Conservation (phyloP, 2,888 invertebrate species). For the Scaptomyza reducta region DNA sequence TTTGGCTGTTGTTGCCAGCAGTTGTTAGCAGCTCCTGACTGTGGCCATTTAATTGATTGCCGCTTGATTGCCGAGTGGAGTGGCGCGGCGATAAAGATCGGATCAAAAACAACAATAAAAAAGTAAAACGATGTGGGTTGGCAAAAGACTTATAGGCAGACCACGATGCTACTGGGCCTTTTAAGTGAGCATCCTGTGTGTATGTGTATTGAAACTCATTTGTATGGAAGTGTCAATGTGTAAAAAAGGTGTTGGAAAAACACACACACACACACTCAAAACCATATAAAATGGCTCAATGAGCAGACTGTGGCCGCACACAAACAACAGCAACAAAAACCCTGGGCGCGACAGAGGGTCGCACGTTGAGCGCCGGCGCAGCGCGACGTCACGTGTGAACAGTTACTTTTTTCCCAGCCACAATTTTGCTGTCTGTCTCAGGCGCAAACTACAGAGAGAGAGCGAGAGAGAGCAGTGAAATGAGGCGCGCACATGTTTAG, state of each 20-base stretch:
- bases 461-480: slow-evolving; percentile 37
- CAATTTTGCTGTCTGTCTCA: background rate
- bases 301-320: slow-evolving; percentile 35
- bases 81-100: slow-evolving; percentile 52
- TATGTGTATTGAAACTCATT: slow-evolving; percentile 19
- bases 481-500: slow-evolving; percentile 76
- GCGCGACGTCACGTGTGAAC: slow-evolving; percentile 69
- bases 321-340: slow-evolving; percentile 14
- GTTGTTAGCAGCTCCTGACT: slow-evolving; percentile 2
- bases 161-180: slow-evolving; percentile 13
- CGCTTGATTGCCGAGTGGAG: slow-evolving; percentile 68
- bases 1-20: slow-evolving; percentile 31
- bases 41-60: slow-evolving; percentile 65
- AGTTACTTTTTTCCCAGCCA: slow-evolving; percentile 59
- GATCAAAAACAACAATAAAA: background rate
- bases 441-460: background rate
- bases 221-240: slow-evolving; percentile 74
- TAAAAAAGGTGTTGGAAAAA: slow-evolving; percentile 73
- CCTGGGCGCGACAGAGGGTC: slow-evolving; percentile 19
- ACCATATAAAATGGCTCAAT: slow-evolving; percentile 44
- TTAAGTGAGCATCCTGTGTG: slow-evolving; percentile 37
- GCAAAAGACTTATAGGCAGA: background rate
- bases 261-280: slow-evolving; percentile 45
- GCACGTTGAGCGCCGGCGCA: slow-evolving; percentile 50
- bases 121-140: slow-evolving; percentile 47